Conservation (phyloP, 2,888 invertebrate genomes). For the Amphipoea lucens region DNA sequence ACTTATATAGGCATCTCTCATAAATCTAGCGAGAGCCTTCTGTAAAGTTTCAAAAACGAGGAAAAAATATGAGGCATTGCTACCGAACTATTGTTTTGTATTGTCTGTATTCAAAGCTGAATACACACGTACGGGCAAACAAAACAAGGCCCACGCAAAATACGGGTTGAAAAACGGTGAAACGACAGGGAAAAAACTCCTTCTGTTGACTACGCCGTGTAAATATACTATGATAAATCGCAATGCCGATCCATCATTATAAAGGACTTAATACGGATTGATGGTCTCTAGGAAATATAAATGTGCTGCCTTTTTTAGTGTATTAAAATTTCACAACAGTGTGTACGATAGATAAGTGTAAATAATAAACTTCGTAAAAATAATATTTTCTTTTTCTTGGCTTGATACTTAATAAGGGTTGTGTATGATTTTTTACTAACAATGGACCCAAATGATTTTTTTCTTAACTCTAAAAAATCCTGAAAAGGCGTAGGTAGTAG, state of each 20-base stretch:
- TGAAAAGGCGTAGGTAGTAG: background rate
- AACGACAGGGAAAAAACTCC: conserved; percentile 15
- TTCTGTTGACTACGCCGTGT: conserved; percentile 3
- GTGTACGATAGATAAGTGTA: background rate
- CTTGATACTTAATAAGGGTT: background rate
- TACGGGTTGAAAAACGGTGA: conserved; percentile 25
- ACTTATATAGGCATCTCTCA: conserved; percentile 32
- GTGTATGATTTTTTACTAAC: background rate
- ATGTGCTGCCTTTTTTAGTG: conserved; percentile 10
- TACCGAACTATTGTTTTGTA: conserved; percentile 44
- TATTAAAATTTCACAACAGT: background rate
- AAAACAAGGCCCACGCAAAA: conserved; percentile 36
- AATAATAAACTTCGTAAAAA: background rate
- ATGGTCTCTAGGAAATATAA: conserved; percentile 46
- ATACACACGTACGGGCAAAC: conserved; percentile 33
- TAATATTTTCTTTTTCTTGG: too few relatives aligned
- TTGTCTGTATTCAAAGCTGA: conserved; percentile 39
- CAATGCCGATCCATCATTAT: conserved; percentile 60
- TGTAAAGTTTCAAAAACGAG: conserved; percentile 37
- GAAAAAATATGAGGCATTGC: conserved; percentile 26
- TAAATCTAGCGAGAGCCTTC: conserved; percentile 35
- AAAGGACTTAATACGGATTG: conserved; percentile 57
- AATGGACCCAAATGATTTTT: background rate
- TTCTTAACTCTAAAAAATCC: background rate
- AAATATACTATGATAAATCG: conserved; percentile 60